Conservation (phyloP, 30 jellyfish, hydroid and myxozoan species). For the Aurelia aurita region DNA sequence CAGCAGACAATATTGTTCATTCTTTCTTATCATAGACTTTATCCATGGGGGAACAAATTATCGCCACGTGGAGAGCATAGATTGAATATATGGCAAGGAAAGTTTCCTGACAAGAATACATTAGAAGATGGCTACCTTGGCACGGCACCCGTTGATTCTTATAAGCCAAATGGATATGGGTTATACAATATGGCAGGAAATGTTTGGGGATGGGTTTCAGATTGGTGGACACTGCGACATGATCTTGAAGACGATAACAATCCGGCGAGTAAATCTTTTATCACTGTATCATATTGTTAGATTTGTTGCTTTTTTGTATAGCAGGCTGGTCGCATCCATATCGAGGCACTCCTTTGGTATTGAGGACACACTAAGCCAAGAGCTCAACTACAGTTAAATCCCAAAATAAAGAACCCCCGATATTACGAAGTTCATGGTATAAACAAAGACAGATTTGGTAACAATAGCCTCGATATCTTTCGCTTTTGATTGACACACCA, state of each 20-base stretch:
- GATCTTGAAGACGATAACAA: constrained; percentile 20
- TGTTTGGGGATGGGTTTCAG: constrained; percentile 99
- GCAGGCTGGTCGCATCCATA: too few species aligned
- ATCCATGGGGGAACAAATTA: constrained; percentile 98
- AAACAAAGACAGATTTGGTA: too few species aligned
- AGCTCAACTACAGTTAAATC: too few species aligned
- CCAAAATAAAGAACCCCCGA: too few species aligned
- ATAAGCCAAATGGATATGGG: constrained; percentile 84
- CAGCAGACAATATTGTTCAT: too few species aligned
- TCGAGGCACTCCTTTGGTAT: too few species aligned
- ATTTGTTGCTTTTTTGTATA: too few species aligned
- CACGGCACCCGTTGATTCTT: constrained; percentile 91
- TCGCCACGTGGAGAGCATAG: constrained; percentile 89
- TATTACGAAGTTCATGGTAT: too few species aligned
- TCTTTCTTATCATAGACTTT: constrained; percentile 60
- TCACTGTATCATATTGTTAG: not conserved
- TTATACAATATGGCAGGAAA: constrained; percentile 95
- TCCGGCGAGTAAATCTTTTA: constrained; percentile 75
- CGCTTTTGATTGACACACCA: too few species aligned
- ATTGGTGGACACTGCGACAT: constrained; percentile 93
- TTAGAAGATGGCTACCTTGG: constrained; percentile 91
- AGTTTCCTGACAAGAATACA: constrained; percentile 87
- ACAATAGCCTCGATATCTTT: too few species aligned
- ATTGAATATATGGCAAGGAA: constrained; percentile 94
- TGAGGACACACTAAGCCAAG: too few species aligned